Percentiles rank a stretch among this genome's conserved stretches.
These are phyloP conservation scores for Leptinotarsa rubiginosa DNA, from an alignment of 2,888 invertebrate genomes.

Conservation along the genomic window DNA sequence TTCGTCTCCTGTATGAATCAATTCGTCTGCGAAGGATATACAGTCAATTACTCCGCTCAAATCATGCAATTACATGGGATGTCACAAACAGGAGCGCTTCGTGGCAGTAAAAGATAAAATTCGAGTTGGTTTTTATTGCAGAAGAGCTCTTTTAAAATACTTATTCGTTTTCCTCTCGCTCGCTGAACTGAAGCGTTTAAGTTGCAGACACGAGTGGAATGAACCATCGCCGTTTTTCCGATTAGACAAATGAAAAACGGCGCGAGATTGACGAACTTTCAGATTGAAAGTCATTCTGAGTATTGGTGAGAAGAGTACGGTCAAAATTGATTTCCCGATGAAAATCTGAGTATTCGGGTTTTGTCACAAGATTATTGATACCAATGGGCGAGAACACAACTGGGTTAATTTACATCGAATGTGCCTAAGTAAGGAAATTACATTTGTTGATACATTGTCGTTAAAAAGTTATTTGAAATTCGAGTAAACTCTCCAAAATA, in stretches of 20 bases:
- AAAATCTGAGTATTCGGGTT: too few relatives aligned
- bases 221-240: neutral
- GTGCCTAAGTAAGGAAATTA: too few relatives aligned
- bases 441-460: too few relatives aligned
- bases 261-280: neutral
- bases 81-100: constrained; percentile 34
- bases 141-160: constrained; percentile 33
- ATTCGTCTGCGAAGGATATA: constrained; percentile 15
- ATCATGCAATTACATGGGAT: constrained; percentile 31
- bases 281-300: neutral
- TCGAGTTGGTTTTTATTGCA: constrained; percentile 31
- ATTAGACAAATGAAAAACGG: neutral
- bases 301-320: neutral
- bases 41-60: constrained; percentile 32
- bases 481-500: too few relatives aligned
- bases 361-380: too few relatives aligned
- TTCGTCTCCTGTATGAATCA: neutral
- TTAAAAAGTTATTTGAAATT: too few relatives aligned
- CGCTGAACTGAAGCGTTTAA: constrained; percentile 13
- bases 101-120: constrained; percentile 34
- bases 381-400: too few relatives aligned
- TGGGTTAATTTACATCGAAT: too few relatives aligned
- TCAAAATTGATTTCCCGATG: neutral
- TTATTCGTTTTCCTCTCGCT: constrained; percentile 21
- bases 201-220: constrained; percentile 18